A percentile compares a stretch with the other conserved stretches of the same genome.
These are phyloP conservation scores for Bubo scandiacus DNA, from an alignment of 2,113 vertebrate species.

Conservation along the genomic window DNA sequence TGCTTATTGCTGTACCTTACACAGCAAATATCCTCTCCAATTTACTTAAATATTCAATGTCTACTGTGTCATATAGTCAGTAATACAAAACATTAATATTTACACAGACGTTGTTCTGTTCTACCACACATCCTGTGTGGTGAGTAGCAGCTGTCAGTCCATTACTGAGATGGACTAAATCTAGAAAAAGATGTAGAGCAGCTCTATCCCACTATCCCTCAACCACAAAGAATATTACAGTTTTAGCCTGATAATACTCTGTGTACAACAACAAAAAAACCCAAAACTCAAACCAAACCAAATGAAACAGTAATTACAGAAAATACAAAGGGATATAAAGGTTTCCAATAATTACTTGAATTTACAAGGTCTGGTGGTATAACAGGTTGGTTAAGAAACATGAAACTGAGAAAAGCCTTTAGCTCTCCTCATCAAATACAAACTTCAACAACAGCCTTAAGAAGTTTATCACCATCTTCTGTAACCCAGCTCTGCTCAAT, in stretches of 20 bases:
- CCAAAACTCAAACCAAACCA: not conserved
- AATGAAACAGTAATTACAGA: not conserved
- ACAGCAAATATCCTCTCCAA: not conserved
- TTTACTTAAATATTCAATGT: not conserved
- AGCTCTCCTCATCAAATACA: not conserved
- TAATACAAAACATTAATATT: not conserved
- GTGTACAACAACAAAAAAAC: not conserved
- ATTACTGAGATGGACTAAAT: not conserved
- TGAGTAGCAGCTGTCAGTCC: not conserved
- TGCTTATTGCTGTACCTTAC: not conserved
- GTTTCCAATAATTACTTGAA: not conserved
- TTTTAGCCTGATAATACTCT: not conserved
- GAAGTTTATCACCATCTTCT: not conserved
- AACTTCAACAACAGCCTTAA: not conserved
- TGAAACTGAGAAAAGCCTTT: not conserved
- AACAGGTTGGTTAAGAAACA: not conserved
- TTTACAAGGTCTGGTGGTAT: not conserved
- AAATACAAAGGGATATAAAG: not conserved
- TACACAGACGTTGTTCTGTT: not conserved
- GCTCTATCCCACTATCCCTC: not conserved
- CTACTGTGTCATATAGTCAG: not conserved
- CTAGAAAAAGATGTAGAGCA: not conserved
- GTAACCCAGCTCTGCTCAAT: not conserved
- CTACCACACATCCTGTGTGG: not conserved
- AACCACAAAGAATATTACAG: not conserved